Evolutionary conservation across 1,140 invertebrate genomes (phyloP).

Genomic region (Heliconius eleuchia): DNA sequence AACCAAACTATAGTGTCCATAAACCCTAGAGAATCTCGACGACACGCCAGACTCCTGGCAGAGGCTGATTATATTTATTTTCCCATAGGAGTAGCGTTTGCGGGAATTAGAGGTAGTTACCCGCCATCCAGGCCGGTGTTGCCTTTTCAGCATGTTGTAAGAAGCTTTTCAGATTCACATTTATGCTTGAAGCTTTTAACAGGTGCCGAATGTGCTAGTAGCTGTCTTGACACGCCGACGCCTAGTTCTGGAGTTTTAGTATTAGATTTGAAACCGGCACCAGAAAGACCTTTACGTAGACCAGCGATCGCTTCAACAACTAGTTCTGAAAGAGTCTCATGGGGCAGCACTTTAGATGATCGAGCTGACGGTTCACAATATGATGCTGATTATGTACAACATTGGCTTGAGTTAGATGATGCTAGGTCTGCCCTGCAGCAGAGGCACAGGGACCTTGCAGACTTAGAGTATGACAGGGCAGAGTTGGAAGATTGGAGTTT

Average conservation of each 20-base stretch:
- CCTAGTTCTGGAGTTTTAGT: constrained; percentile 83
- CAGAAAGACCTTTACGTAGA: constrained; percentile 70
- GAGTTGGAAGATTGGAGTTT: constrained; percentile 91
- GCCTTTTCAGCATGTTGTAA: constrained; percentile 87
- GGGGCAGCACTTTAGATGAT: constrained; percentile 82
- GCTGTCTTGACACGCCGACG: constrained; percentile 81
- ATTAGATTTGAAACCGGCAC: constrained; percentile 79
- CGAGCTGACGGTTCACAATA: constrained; percentile 84
- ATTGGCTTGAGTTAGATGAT: constrained; percentile 88
- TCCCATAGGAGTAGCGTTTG: constrained; percentile 85
- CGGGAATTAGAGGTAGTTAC: constrained; percentile 86
- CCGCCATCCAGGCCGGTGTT: constrained; percentile 85
- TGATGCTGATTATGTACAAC: constrained; percentile 88
- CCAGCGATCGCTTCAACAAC: constrained; percentile 71
- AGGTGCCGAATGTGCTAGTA: constrained; percentile 76
- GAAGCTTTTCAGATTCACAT: constrained; percentile 88
- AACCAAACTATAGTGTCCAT: constrained; percentile 81
- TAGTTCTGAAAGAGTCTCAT: constrained; percentile 80
- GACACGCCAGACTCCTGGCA: constrained; percentile 76
- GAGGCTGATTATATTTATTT: constrained; percentile 86
- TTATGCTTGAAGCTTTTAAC: constrained; percentile 85
- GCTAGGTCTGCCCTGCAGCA: constrained; percentile 84
- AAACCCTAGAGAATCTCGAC: constrained; percentile 78
- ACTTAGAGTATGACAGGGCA: constrained; percentile 87
- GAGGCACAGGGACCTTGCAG: constrained; percentile 85